Base-by-base conservation (phyloP, 2,888 invertebrate genomes). In the Lacanobia oleracea region DNA sequence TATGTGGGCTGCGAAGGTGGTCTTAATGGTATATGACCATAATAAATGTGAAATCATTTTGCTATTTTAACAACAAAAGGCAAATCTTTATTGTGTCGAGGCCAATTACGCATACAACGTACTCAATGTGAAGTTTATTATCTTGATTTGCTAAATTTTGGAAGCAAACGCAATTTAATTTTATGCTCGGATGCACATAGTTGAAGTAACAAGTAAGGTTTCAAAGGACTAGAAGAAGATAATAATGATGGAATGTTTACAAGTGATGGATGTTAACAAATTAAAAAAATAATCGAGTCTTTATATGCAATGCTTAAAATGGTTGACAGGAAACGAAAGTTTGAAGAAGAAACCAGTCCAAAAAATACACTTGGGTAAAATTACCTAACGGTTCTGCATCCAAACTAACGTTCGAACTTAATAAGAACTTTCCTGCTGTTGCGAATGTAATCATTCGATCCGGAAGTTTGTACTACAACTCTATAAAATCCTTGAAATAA, bases 31-130 rank as follows among this genome's bases (percentile, higher is more conserved):
- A 57, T 75, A 53, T 68, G 65, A 59, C 75, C 75, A 84, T 82
- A 78, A 65, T 60, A 67, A 72, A 75, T 72, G 62, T 66, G 71
- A 82, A 78, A 77, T 57, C 9, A 56, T 82, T 79, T 75, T 60
- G 66, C 74, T 67, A 50, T 75, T 75, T 81, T 73, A 50, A 78
- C 77, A 81, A 83, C 75, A 83, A 83, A 86, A 81, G 76, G 83
- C 53, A 76, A 63, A 72, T 75, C 43, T 69, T 84, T 81, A 79
- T 66, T 83, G 67, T 86, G 86, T 84, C 85, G 77, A 86, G 85
- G 86, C 59, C 79, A 83, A 75, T 86, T 79, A 83, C 86, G 71
- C 74, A 68, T 27, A 64, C 43, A 60, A 70, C 66, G 65, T 65
- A 75, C 63, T 66, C 68, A 77, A 72, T 72, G 73, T 68, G 53